Percentiles rank a stretch among this genome's conserved stretches.
phyloP scores from a whole-genome alignment of 2,797 vertebrate genomes.

The Myotis planiceps region DNA sequence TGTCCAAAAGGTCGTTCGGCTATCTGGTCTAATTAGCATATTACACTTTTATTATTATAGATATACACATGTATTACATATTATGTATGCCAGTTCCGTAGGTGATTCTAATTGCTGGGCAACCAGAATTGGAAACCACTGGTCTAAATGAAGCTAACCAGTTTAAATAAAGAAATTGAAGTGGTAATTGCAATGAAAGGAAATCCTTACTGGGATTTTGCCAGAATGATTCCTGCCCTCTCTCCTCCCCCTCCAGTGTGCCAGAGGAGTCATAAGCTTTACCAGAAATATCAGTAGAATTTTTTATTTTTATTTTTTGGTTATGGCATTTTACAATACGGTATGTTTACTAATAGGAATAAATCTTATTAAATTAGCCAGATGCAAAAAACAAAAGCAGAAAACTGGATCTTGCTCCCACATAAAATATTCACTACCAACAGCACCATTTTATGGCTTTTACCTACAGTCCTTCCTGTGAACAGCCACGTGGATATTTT shows the following conservation, averaged over 20 bases:
- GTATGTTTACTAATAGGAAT: neutral
- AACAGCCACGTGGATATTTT: neutral
- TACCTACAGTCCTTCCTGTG: neutral
- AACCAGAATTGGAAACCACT: neutral
- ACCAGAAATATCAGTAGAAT: neutral
- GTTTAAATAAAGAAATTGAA: constrained; percentile 24
- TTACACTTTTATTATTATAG: too few species aligned
- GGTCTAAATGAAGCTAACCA: neutral
- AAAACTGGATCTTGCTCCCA: neutral
- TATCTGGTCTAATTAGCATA: too few species aligned
- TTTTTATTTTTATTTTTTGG: neutral
- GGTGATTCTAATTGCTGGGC: neutral
- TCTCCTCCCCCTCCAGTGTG: neutral
- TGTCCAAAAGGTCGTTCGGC: too few species aligned
- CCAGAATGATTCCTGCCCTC: neutral
- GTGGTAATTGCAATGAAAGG: neutral
- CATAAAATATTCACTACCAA: neutral
- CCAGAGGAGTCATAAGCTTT: neutral
- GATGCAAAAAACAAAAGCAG: neutral
- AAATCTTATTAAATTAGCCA: constrained; percentile 11
- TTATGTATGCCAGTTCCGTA: neutral
- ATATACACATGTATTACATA: neutral
- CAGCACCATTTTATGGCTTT: neutral
- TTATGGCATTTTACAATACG: neutral
- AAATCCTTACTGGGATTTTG: neutral